These are phyloP conservation scores for Bombus polaris DNA, from an alignment of 1,140 invertebrate genomes.

Conservation along the genomic window DNA sequence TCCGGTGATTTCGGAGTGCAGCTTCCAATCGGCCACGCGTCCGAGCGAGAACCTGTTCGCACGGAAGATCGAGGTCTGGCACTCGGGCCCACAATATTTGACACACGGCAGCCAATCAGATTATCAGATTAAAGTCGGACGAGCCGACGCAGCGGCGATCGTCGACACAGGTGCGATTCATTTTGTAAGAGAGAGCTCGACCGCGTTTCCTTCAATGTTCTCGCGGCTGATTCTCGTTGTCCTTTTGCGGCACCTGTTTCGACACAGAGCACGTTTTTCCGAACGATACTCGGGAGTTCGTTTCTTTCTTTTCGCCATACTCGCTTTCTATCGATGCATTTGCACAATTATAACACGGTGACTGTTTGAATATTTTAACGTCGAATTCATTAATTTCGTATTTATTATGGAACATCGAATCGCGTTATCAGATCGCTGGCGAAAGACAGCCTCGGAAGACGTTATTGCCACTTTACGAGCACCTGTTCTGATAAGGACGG, in stretches of 20 bases:
- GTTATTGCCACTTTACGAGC: constrained; percentile 56
- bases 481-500: constrained; percentile 55
- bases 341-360: constrained; percentile 14
- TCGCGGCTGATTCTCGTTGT: constrained; percentile 17
- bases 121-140: constrained; percentile 79
- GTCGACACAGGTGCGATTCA: constrained; percentile 64
- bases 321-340: neutral
- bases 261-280: neutral
- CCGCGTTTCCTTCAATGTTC: neutral
- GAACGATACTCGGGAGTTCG: no score
- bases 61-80: constrained; percentile 71
- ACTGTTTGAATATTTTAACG: neutral
- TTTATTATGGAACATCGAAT: constrained; percentile 39
- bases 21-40: constrained; percentile 65
- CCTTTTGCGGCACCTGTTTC: constrained; percentile 39
- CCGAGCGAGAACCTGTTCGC: constrained; percentile 69
- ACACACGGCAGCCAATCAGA: constrained; percentile 79
- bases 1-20: constrained; percentile 46
- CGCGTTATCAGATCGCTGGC: constrained; percentile 52
- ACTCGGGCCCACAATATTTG: constrained; percentile 77
- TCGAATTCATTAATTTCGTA: constrained; percentile 47
- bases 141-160: constrained; percentile 59
- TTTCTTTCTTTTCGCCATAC: neutral
- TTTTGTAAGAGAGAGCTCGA: constrained; percentile 27
- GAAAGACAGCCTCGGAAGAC: constrained; percentile 13